Evolutionary conservation across 2,797 vertebrate genomes (phyloP), one percentile per base, ranked within the genome.

Genomic region (Nannoperca obscura): DNA sequence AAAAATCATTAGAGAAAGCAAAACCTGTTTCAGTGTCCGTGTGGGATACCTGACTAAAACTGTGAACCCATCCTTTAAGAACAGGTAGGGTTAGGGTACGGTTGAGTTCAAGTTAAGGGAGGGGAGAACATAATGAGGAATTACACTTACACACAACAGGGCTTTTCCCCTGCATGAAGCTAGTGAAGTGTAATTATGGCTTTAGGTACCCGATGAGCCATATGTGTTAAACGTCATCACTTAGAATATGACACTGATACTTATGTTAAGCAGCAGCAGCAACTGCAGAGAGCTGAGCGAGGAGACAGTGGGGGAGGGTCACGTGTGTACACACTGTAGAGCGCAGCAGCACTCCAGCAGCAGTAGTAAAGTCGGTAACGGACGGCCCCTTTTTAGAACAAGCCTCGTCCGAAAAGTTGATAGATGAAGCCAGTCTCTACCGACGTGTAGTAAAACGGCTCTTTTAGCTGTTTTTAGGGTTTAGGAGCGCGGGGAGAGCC

Each of bases 241-340:
- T 32, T 14, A 10, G 42, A n/a, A 49, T 38, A 6, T 47, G 14
- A 36, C 20, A 34, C 9, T 24, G 27, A 47, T 46, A 20, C 11
- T 27, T 54, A 7, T n/a, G 7, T 32, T 58, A 11, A 54, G n/a
- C n/a, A n/a, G n/a, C n/a, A 75, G 81, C 64, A 46, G 78, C 60
- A 5, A 69, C 52, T 22, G 63, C 27, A 54, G 24, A 30, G 68
- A 54, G 78, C 74, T 78, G 20, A 11, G 80, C 60, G 70, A 19
- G 66, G 55, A 81, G 82, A 60, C 62, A 14, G 89, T 92, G 91
- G 94, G 94, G 95, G 94, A 94, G 94, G 89, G 95, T 96, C 96
- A 96, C 96, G 95, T 95, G 96, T 93, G 93, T 90, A 94, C 93
- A 94, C 95, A 94, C 73, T 73, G 91, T 70, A 40, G 94, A 78